Evolutionary conservation across 2,888 invertebrate genomes (phyloP).

Genomic region (Gymnocheta viridis): DNA sequence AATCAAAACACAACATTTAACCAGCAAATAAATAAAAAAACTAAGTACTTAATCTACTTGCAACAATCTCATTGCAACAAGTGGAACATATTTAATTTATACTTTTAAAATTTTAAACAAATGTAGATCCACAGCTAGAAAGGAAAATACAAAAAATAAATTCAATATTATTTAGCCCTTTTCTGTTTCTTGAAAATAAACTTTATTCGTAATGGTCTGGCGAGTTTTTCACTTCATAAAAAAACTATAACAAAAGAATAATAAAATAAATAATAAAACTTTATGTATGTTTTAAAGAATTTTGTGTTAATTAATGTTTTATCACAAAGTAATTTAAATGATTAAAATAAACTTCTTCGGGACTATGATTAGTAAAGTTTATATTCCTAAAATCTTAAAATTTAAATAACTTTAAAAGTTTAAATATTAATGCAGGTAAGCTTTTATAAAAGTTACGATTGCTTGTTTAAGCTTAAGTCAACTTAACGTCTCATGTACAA

Average conservation of each 20-base stretch:
- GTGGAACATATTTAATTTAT: slow-evolving; percentile 37
- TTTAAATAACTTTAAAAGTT: no score
- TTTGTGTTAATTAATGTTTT: not conserved
- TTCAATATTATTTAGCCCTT: slow-evolving; percentile 33
- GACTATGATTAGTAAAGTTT: no score
- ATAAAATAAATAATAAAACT: not conserved
- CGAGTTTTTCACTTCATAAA: slow-evolving; percentile 22
- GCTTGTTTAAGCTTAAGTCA: no score
- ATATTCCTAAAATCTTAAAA: no score
- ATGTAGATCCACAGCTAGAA: not conserved
- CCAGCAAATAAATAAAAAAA: slow-evolving; percentile 4
- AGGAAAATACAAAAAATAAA: not conserved
- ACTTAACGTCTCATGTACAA: no score
- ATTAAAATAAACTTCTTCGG: not conserved
- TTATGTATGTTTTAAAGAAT: not conserved
- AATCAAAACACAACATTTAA: not conserved
- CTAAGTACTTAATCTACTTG: slow-evolving; percentile 25
- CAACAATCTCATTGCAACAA: slow-evolving; percentile 49
- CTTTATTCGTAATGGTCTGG: slow-evolving; percentile 49
- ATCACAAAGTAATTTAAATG: not conserved
- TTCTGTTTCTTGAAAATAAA: slow-evolving; percentile 8
- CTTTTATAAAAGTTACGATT: no score
- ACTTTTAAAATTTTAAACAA: slow-evolving; percentile 7
- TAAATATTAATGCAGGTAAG: no score
- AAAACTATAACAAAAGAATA: not conserved